phyloP scores from a whole-genome alignment of 2,113 vertebrate species.

The Haemorhous mexicanus region DNA sequence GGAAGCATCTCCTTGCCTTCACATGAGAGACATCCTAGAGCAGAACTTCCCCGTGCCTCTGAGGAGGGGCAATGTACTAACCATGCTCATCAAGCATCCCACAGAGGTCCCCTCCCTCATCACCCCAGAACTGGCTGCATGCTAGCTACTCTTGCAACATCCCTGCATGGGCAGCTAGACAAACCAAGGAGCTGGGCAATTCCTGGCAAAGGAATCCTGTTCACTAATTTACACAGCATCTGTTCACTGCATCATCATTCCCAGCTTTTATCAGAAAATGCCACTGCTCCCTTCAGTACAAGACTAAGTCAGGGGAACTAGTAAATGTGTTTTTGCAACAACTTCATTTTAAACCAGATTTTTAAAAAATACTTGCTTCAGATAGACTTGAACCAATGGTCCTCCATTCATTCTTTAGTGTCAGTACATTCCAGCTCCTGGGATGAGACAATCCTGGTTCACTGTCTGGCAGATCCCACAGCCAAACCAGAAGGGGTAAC shows the following conservation, averaged over 20 bases:
- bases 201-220: background rate
- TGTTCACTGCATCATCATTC: background rate
- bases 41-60: background rate
- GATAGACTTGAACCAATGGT: background rate
- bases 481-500: background rate
- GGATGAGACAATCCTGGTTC: background rate
- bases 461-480: background rate
- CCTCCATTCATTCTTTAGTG: background rate
- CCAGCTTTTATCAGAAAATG: background rate
- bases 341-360: background rate
- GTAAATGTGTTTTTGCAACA: background rate
- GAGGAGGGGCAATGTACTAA: background rate
- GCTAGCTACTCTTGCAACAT: background rate
- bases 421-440: background rate
- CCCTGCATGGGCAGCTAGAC: background rate
- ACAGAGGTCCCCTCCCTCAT: background rate
- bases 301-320: background rate
- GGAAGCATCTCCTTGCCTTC: background rate
- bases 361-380: background rate
- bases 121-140: background rate
- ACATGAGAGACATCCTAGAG: background rate
- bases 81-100: background rate
- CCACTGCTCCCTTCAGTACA: background rate
- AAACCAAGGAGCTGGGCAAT: background rate
- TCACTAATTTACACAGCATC: background rate